Conservation (phyloP, 1,140 invertebrate genomes). For the Anoplophora glabripennis region DNA sequence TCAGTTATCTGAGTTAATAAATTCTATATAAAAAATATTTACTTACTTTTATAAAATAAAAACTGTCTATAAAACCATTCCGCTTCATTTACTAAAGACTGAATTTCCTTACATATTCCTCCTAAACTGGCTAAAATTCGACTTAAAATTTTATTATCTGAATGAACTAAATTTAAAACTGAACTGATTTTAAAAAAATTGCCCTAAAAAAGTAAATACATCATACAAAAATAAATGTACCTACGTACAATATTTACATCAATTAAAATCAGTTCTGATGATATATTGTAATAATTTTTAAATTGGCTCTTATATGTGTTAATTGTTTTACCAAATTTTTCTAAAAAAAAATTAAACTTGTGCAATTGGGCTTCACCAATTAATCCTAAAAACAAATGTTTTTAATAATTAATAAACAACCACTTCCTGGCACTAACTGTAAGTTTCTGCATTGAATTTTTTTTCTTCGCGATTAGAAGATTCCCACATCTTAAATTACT, state of each 20-base stretch:
- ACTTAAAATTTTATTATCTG: conserved; percentile 78
- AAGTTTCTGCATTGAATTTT: conserved; percentile 43
- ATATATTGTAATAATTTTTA: conserved; percentile 42
- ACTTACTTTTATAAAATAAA: conserved; percentile 58
- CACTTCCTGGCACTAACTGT: conserved; percentile 35
- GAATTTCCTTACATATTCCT: conserved; percentile 75
- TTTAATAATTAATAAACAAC: conserved; percentile 16
- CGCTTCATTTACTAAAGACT: conserved; percentile 66
- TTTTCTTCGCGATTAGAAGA: conserved; percentile 37
- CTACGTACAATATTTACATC: conserved; percentile 52
- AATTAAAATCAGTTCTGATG: conserved; percentile 59
- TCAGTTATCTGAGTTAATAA: too few relatives aligned
- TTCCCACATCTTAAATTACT: conserved; percentile 40
- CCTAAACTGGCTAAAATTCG: conserved; percentile 79
- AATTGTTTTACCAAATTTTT: conserved; percentile 59
- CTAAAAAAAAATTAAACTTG: conserved; percentile 72
- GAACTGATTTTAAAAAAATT: conserved; percentile 59
- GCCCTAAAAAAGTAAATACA: conserved; percentile 14
- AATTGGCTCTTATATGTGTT: conserved; percentile 54
- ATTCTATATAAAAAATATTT: conserved; percentile 15
- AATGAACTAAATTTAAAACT: conserved; percentile 68
- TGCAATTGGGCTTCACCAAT: conserved; percentile 62
- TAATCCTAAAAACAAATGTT: conserved; percentile 34
- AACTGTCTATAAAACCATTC: conserved; percentile 61
- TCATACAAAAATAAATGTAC: conserved; percentile 1